A percentile compares a stretch with the other conserved stretches of the same genome.
Evolutionary conservation across 2,888 invertebrate species (phyloP).

Genomic region (Sesia bembeciformis): DNA sequence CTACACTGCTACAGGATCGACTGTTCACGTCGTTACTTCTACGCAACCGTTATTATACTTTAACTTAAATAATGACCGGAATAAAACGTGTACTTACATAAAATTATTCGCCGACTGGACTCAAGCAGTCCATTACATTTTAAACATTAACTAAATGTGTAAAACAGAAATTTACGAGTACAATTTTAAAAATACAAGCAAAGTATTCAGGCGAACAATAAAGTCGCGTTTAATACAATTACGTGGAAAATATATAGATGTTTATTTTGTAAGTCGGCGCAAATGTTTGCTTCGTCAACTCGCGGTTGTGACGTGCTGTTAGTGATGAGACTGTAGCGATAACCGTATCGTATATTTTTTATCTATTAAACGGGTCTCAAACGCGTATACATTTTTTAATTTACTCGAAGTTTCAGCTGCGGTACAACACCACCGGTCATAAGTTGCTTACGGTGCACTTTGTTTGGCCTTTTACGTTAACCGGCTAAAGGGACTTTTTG

Average conservation of each 20-base stretch:
- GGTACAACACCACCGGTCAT: too few species aligned
- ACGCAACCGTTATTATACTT: too few species aligned
- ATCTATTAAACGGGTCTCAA: too few species aligned
- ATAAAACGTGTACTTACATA: constrained; percentile 1
- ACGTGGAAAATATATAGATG: constrained; percentile 59
- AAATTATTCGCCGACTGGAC: background rate
- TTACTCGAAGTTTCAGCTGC: too few species aligned
- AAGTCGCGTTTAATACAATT: constrained; percentile 69
- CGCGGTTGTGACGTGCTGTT: background rate
- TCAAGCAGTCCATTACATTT: background rate
- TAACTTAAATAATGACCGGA: too few species aligned
- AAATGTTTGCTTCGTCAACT: constrained; percentile 32
- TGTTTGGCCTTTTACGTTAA: too few species aligned
- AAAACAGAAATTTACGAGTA: constrained; percentile 21
- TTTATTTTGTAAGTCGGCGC: constrained; percentile 59
- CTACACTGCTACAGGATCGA: too few species aligned
- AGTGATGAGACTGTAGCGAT: background rate
- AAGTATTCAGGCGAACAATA: constrained; percentile 48
- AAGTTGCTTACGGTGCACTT: too few species aligned
- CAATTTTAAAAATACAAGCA: constrained; percentile 42
- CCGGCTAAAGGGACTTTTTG: too few species aligned
- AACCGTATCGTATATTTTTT: too few species aligned
- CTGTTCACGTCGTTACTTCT: too few species aligned
- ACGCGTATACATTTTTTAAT: too few species aligned
- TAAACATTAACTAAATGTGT: constrained; percentile 11